Percentiles rank a stretch among this genome's conserved stretches.
phyloP scores from a whole-genome alignment of 1,140 invertebrate genomes.

The Latrodectus geometricus region DNA sequence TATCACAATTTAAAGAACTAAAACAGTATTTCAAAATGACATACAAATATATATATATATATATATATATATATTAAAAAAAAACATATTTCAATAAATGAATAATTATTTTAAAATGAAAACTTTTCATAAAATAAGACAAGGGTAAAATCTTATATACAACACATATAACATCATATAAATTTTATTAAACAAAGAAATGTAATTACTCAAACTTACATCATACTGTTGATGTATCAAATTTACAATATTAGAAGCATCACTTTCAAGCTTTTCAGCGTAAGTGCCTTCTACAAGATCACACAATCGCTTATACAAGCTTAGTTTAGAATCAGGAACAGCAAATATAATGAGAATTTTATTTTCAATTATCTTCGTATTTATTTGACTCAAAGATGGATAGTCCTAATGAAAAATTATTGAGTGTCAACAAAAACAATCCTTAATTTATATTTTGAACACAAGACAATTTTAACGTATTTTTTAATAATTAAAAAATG shows the following conservation, averaged over 20 bases:
- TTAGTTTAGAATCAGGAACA: slow-evolving; percentile 85
- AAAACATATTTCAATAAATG: background rate
- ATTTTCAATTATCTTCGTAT: slow-evolving; percentile 89
- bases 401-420: slow-evolving; percentile 79
- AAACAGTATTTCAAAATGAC: too few species aligned
- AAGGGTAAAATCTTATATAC: background rate
- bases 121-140: background rate
- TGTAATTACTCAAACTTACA: slow-evolving; percentile 71
- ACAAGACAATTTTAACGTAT: too few species aligned
- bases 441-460: too few species aligned
- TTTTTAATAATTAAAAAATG: background rate
- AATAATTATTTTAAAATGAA: background rate
- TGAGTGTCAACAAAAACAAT: background rate
- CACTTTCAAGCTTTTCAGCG: slow-evolving; percentile 83
- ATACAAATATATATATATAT: too few species aligned
- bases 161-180: background rate
- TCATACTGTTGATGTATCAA: slow-evolving; percentile 89
- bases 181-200: background rate
- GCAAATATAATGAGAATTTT: slow-evolving; percentile 98
- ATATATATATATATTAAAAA: too few species aligned
- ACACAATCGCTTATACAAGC: slow-evolving; percentile 84
- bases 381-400: slow-evolving; percentile 87
- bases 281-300: slow-evolving; percentile 82
- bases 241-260: slow-evolving; percentile 93
- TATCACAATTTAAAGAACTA: too few species aligned